Evolutionary conservation across 2,888 invertebrate genomes (phyloP).

Genomic region (Brachyopa scutellaris): DNA sequence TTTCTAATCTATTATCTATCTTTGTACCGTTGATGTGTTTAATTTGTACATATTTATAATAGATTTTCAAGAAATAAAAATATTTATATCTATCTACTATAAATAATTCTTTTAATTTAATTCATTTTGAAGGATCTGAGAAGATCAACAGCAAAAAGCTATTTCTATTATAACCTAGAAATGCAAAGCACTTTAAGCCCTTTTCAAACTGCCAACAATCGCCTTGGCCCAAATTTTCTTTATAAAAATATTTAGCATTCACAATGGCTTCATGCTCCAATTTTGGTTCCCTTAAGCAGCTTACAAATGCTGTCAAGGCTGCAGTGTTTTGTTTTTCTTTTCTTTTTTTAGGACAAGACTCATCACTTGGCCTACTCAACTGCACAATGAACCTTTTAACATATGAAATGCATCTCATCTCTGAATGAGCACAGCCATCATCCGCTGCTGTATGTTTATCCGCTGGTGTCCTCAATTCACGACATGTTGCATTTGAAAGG

Average conservation of each 20-base stretch:
- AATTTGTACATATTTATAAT: too few relatives aligned
- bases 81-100: too few relatives aligned
- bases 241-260: slow-evolving; percentile 4
- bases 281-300: background rate
- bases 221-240: slow-evolving; percentile 27
- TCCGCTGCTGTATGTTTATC: slow-evolving; percentile 19
- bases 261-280: slow-evolving; percentile 9
- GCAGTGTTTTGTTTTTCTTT: background rate
- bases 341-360: slow-evolving; percentile 1
- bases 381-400: slow-evolving; percentile 49
- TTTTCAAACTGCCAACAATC: too few relatives aligned
- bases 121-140: too few relatives aligned
- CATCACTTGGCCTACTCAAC: slow-evolving; percentile 38
- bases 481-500: slow-evolving; percentile 52
- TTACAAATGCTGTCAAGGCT: slow-evolving; percentile 32
- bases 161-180: too few relatives aligned
- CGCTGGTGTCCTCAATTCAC: slow-evolving; percentile 58
- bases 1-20: too few relatives aligned
- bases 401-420: slow-evolving; percentile 40
- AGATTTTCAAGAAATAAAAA: too few relatives aligned
- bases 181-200: too few relatives aligned
- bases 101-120: too few relatives aligned
- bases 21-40: too few relatives aligned
- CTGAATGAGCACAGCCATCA: slow-evolving; percentile 15
- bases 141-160: too few relatives aligned